Conservation (phyloP, 2,113 vertebrate species). For the Micronycteris hirsuta region DNA sequence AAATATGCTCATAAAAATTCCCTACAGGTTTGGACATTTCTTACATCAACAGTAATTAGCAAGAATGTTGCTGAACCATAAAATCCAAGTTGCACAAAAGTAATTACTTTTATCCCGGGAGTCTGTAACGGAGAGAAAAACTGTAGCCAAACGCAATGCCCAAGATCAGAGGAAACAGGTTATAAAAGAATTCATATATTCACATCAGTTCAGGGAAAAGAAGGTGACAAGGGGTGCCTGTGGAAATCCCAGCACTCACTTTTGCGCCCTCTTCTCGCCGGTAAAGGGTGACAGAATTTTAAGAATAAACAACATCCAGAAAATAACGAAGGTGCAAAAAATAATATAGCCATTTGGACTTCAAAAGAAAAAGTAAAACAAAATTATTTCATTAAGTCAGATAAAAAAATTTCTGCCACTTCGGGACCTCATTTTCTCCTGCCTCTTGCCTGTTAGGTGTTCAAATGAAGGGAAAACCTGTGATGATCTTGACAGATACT, state of each 20-base stretch:
- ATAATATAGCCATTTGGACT: background rate
- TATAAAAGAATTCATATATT: background rate
- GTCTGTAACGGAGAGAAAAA: conserved; percentile 56
- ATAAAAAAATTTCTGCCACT: background rate
- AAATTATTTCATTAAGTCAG: background rate
- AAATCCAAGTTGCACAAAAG: conserved; percentile 46
- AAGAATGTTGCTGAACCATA: conserved; percentile 60
- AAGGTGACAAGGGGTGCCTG: background rate
- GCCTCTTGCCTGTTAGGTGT: background rate
- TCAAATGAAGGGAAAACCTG: background rate
- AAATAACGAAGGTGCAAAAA: conserved; percentile 6
- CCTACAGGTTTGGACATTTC: background rate
- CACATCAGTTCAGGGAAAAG: background rate
- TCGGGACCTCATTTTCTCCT: background rate
- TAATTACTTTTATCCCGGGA: conserved; percentile 42
- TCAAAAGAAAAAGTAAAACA: conserved; percentile 11
- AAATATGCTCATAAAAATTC: background rate
- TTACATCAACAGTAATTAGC: conserved; percentile 16
- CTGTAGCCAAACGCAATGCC: background rate
- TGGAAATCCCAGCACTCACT: background rate
- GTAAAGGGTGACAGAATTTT: background rate
- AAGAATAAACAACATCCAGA: background rate
- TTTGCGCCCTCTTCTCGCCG: background rate
- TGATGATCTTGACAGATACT: background rate
- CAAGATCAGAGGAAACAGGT: background rate